Evolutionary conservation across 1,140 invertebrate genomes (phyloP), one percentile per base, ranked within the genome.

Genomic region (Drosophila insularis): DNA sequence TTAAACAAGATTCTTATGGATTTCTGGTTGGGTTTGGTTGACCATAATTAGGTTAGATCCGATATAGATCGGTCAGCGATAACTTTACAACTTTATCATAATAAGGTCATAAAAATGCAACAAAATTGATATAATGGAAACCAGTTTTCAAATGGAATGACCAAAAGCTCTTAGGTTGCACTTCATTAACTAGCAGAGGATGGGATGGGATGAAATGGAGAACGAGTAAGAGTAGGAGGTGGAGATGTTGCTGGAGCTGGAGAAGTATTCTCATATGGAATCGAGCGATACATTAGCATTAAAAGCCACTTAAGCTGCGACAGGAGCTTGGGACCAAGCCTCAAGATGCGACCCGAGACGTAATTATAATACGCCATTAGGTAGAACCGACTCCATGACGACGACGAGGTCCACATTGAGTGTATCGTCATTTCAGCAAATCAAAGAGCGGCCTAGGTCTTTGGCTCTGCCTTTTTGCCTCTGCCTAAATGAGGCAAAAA

Each of bases 341-440:
- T 14, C 17, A 10, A 32, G 27, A n/a, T 37, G 17, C 13, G 6
- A 4, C 7, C 7, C 21, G 58, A 60, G 58, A 71, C 73, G 65
- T 79, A 72, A 90, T 91, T 91, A 90, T 86, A 86, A 85, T 78
- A 78, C 80, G 72, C 80, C 86, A 90, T 90, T 90, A 89, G 79
- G 75, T 70, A 70, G 43, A 50, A 50, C 31, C 50, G 35, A 14
- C 17, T 43, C 35, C 59, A 58, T 59, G 35, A 54, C 50, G 67
- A 54, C 43, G 14, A 46, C 40, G n/a, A 14, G 14, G 14, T 46
- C 14, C 43, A 50, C 43, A 50, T 46, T 19, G 43, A 46, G 6
- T 46, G 43, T 17, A 46, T 46, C 43, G 43, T 68, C 63, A 43
- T 77, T 74, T 67, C 65, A 71, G 81, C 66, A 85, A 85, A 85